These are phyloP conservation scores for Sebastes flavidus DNA, from an alignment of 2,797 vertebrate genomes.

Conservation along the genomic window DNA sequence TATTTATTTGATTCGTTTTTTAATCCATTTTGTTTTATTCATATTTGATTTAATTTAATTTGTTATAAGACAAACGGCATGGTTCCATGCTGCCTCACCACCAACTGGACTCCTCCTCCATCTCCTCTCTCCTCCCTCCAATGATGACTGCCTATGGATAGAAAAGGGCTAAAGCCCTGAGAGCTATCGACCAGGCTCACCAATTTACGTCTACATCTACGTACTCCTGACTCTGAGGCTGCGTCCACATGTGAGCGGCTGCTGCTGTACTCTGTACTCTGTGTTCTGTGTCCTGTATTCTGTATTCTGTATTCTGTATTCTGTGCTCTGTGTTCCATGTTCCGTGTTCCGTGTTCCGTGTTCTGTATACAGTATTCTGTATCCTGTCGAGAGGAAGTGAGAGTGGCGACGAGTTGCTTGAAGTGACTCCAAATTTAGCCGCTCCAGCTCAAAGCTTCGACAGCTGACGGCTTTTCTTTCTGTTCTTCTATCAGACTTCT, in stretches of 20 bases:
- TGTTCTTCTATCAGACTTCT: slow-evolving; percentile 39
- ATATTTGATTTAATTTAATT: too few species aligned
- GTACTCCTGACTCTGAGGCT: neutral
- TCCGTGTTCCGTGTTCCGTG: rapidly evolving
- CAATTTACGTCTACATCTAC: too few species aligned
- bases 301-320: rapidly evolving
- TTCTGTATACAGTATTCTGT: neutral
- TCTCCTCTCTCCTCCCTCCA: too few species aligned
- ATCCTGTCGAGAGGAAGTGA: slow-evolving; percentile 31
- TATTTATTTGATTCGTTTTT: too few species aligned
- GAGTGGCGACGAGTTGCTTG: slow-evolving; percentile 19
- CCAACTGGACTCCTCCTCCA: too few species aligned
- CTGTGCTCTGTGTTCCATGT: rapidly evolving
- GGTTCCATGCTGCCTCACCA: too few species aligned
- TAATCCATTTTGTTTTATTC: too few species aligned
- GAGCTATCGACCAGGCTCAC: too few species aligned
- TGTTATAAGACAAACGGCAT: too few species aligned
- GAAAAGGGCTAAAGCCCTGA: too few species aligned
- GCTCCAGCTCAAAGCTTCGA: slow-evolving; percentile 47
- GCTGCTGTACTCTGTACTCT: neutral
- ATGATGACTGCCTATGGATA: too few species aligned
- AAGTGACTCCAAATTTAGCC: slow-evolving; percentile 72
- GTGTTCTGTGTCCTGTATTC: too few species aligned
- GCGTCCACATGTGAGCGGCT: neutral
- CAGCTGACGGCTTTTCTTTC: slow-evolving; percentile 55